These are phyloP conservation scores for Poecile atricapillus DNA, from an alignment of 2,113 vertebrate genomes.

Conservation along the genomic window DNA sequence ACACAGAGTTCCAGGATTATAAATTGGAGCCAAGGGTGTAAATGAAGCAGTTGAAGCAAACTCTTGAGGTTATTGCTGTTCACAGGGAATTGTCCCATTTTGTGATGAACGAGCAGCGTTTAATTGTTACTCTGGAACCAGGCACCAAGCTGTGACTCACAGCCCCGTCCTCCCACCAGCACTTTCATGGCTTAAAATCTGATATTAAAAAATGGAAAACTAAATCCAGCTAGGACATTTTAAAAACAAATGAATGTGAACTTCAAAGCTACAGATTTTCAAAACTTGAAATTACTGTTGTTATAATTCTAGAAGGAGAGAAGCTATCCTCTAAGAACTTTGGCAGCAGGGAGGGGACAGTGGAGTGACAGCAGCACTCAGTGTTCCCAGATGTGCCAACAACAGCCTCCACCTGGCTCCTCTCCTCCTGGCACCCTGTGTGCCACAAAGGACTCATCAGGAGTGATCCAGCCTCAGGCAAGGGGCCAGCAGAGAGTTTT, in stretches of 20 bases:
- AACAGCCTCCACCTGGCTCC: neutral
- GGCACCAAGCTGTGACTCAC: neutral
- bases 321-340: neutral
- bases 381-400: neutral
- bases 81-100: neutral
- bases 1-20: neutral
- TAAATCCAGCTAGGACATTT: neutral
- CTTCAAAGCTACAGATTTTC: neutral
- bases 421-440: neutral
- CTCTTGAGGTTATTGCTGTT: neutral
- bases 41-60: conserved; percentile 4
- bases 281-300: neutral
- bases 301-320: neutral
- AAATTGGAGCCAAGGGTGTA: neutral
- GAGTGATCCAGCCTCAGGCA: neutral
- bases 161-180: neutral
- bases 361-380: rapidly evolving
- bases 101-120: neutral
- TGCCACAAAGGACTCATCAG: neutral
- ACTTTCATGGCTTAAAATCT: neutral
- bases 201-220: neutral
- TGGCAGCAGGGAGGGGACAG: neutral
- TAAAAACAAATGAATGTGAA: neutral
- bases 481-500: neutral
- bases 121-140: neutral